A percentile compares a stretch with the other conserved stretches of the same genome.
Evolutionary conservation across 2,113 vertebrate genomes (phyloP).

Genomic region (Hippocampus guttulatus): DNA sequence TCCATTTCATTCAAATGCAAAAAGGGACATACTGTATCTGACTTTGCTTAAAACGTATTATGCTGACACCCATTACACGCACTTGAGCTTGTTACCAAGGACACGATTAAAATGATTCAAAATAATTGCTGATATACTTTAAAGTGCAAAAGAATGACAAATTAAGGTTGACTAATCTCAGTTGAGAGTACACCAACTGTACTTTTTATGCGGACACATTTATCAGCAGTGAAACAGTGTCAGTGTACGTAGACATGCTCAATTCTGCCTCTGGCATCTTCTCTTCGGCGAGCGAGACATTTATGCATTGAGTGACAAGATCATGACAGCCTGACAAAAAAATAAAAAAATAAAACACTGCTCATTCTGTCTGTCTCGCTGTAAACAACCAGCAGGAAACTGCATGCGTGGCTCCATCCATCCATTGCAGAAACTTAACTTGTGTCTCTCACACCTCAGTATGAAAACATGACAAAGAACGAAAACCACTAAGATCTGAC

Average conservation of each 20-base stretch:
- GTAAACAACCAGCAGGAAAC: conserved; percentile 53
- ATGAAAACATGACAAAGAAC: conserved; percentile 43
- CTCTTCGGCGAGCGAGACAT: conserved; percentile 50
- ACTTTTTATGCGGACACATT: not conserved
- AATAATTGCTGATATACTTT: not conserved
- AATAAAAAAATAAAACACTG: conserved; percentile 40
- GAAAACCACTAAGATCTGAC: conserved; percentile 37
- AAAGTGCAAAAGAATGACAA: not conserved
- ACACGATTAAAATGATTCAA: not conserved
- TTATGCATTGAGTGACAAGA: conserved; percentile 69
- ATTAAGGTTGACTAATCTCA: not conserved
- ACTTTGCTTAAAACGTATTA: not conserved
- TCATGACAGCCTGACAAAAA: conserved; percentile 63
- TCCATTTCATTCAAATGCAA: not conserved
- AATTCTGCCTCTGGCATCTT: conserved; percentile 53
- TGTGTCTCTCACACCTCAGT: conserved; percentile 20
- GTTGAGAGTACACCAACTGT: not conserved
- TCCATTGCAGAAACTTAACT: conserved; percentile 58
- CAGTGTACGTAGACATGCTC: conserved; percentile 25
- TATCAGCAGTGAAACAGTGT: conserved; percentile 34
- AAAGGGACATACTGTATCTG: not conserved
- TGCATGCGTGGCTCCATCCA: conserved; percentile 30
- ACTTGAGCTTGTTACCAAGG: not conserved
- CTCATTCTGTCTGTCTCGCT: conserved; percentile 41
- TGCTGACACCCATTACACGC: not conserved